These are phyloP conservation scores for Anoplolepis gracilipes DNA, from an alignment of 1,140 invertebrate genomes.

Conservation along the genomic window DNA sequence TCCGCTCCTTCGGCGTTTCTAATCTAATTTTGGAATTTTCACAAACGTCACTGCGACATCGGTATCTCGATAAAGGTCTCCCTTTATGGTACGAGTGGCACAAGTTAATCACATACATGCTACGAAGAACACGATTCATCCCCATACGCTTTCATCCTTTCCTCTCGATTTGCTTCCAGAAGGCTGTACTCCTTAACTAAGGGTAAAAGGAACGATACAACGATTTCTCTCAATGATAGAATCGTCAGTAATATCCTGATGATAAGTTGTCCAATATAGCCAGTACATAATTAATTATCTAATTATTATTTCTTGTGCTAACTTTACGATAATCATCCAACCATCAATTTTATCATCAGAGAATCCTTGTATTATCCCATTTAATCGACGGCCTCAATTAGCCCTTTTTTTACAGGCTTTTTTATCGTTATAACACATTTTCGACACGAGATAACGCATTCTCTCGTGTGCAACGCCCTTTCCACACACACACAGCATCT, in stretches of 20 bases:
- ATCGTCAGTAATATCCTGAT: neutral
- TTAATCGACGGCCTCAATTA: constrained; percentile 8
- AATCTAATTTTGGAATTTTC: constrained; percentile 51
- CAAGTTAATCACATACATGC: constrained; percentile 80
- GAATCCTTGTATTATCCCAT: constrained; percentile 4
- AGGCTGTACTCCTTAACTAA: neutral
- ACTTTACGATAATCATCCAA: neutral
- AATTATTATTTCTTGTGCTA: neutral
- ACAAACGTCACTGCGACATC: constrained; percentile 41
- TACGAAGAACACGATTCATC: constrained; percentile 61
- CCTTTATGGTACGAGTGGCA: constrained; percentile 77
- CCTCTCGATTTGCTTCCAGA: constrained; percentile 10
- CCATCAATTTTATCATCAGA: neutral
- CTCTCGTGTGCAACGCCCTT: neutral
- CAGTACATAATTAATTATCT: too few relatives aligned
- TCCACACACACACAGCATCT: too few relatives aligned
- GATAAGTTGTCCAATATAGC: neutral
- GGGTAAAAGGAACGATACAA: constrained; percentile 17
- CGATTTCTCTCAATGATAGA: constrained; percentile 21
- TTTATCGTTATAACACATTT: neutral
- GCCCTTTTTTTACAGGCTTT: neutral
- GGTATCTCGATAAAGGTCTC: constrained; percentile 62
- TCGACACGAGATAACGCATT: neutral
- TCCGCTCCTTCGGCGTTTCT: constrained; percentile 51
- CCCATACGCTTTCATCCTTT: constrained; percentile 43